These are phyloP conservation scores for Malurus splendens DNA, from an alignment of 2,797 vertebrate genomes.

Conservation along the genomic window DNA sequence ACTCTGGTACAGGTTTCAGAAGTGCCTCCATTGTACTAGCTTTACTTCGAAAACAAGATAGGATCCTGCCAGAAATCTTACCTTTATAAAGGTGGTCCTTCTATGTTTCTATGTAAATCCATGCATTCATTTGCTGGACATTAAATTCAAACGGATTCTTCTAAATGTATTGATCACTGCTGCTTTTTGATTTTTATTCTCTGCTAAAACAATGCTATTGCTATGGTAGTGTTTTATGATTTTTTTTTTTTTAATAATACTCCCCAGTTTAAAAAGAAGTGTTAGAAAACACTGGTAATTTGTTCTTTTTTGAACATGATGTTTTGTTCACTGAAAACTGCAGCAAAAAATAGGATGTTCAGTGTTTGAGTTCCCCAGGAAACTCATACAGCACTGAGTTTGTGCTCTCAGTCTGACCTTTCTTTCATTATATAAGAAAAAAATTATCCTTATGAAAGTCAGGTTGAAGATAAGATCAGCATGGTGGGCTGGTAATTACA, in stretches of 20 bases:
- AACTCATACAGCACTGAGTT: slow-evolving; percentile 4
- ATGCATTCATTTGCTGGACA: background rate
- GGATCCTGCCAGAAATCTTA: background rate
- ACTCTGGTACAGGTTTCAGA: background rate
- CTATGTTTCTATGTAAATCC: background rate
- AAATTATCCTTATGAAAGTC: slow-evolving; percentile 48
- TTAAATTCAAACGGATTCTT: background rate
- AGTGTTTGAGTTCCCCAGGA: slow-evolving; percentile 17
- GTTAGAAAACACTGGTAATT: background rate
- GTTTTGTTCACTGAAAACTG: slow-evolving; percentile 48
- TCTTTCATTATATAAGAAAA: slow-evolving; percentile 51
- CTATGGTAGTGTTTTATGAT: background rate
- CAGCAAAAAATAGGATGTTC: background rate
- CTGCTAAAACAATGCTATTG: background rate
- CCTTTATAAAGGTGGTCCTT: background rate
- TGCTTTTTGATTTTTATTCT: slow-evolving; percentile 31
- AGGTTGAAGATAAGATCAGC: slow-evolving; percentile 70
- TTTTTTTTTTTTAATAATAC: background rate
- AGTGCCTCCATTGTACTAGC: background rate
- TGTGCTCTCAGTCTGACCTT: slow-evolving; percentile 60
- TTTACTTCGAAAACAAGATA: background rate
- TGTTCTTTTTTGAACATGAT: background rate
- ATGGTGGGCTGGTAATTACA: slow-evolving; percentile 68
- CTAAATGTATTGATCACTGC: background rate
- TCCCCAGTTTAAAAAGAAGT: slow-evolving; percentile 20